Evolutionary conservation across 1,140 invertebrate genomes (phyloP).

Genomic region (Zeugodacus cucurbitae): DNA sequence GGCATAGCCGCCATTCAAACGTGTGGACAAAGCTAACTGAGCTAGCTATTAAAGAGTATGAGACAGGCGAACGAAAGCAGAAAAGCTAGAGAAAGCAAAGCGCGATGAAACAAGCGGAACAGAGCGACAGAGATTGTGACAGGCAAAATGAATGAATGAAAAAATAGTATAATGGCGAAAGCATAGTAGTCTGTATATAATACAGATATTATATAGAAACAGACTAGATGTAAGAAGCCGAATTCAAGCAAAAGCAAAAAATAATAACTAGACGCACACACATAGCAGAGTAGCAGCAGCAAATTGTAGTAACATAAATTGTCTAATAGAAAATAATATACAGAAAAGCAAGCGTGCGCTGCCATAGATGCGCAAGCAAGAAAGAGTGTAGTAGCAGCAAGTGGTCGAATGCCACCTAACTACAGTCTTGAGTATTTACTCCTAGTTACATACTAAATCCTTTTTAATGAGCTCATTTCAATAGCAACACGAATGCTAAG

Average conservation of each 20-base stretch:
- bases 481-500: background rate
- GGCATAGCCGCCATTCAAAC: background rate
- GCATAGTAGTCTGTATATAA: background rate
- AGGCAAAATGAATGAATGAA: no score
- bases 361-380: no score
- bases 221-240: background rate
- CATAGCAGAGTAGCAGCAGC: background rate
- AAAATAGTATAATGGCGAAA: background rate
- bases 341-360: background rate
- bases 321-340: background rate
- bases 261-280: background rate
- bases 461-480: constrained; percentile 32
- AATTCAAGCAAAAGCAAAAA: background rate
- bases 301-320: background rate
- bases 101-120: background rate
- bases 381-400: background rate
- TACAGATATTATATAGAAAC: no score
- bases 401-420: background rate
- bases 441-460: constrained; percentile 11
- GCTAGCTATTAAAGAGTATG: background rate
- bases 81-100: background rate
- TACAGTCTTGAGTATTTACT: background rate
- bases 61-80: background rate
- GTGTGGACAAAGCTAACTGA: background rate
- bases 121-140: no score